Conservation (phyloP, 1,140 invertebrate genomes). For the Procambarus virginalis region DNA sequence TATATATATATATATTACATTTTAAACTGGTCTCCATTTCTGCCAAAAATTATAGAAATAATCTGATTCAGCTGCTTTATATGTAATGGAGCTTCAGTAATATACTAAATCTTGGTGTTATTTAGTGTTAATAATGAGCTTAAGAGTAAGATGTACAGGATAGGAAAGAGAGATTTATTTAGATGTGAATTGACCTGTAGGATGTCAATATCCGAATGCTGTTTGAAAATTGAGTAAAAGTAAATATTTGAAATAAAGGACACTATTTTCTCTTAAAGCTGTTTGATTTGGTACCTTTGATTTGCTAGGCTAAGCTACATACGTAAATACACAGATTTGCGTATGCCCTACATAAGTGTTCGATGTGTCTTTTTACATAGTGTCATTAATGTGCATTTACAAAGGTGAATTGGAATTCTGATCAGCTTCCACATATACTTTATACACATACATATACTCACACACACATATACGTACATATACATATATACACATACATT, state of each 20-base stretch:
- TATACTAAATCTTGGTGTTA: constrained; percentile 8
- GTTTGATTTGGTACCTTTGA: not conserved
- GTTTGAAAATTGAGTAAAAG: not conserved
- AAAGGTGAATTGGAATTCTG: too few species aligned
- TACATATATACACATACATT: too few species aligned
- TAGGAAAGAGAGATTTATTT: not conserved
- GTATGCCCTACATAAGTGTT: too few species aligned
- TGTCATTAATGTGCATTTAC: too few species aligned
- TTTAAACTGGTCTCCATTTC: constrained; percentile 7
- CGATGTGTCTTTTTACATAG: too few species aligned
- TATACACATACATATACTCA: too few species aligned
- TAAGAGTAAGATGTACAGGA: constrained; percentile 7
- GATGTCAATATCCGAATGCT: not conserved
- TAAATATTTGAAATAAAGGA: constrained; percentile 11
- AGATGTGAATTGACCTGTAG: not conserved
- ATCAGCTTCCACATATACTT: too few species aligned
- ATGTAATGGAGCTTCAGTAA: not conserved
- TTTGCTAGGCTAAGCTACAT: too few species aligned
- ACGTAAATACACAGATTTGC: too few species aligned
- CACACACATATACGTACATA: too few species aligned
- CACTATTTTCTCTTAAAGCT: constrained; percentile 5
- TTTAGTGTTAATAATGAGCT: constrained; percentile 11
- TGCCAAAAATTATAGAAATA: not conserved
- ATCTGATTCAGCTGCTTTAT: not conserved
- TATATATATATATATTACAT: not conserved